Conservation (phyloP, 2,797 vertebrate genomes). For the Trichosurus vulpecula region DNA sequence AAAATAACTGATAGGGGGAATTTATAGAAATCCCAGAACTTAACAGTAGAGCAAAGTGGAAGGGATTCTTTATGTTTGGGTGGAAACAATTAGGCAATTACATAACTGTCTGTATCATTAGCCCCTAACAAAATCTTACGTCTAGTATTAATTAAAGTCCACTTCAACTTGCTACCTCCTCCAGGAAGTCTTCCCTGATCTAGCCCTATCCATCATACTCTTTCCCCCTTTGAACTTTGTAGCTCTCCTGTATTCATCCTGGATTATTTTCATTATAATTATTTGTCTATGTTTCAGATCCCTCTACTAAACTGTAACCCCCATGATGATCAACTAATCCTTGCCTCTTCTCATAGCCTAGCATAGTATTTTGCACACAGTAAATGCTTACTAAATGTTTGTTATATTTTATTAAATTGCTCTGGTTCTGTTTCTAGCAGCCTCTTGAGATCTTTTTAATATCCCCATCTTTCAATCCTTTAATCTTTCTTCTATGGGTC, state of each 20-base stretch:
- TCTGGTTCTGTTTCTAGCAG: neutral
- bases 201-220: neutral
- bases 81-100: neutral
- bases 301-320: neutral
- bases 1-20: neutral
- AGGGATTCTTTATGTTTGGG: neutral
- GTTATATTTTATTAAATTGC: neutral
- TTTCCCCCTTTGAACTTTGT: neutral
- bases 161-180: neutral
- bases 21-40: neutral
- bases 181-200: neutral
- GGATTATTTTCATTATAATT: neutral
- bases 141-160: neutral
- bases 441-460: neutral
- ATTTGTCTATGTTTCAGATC: neutral
- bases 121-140: neutral
- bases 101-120: neutral
- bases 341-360: neutral
- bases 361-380: neutral
- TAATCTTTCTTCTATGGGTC: neutral
- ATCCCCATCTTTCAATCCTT: neutral
- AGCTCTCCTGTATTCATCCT: neutral
- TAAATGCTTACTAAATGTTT: neutral
- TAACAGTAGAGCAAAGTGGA: neutral
- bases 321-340: neutral